Conservation (phyloP, 2,888 invertebrate species). For the Aproaerema taeniolella region DNA sequence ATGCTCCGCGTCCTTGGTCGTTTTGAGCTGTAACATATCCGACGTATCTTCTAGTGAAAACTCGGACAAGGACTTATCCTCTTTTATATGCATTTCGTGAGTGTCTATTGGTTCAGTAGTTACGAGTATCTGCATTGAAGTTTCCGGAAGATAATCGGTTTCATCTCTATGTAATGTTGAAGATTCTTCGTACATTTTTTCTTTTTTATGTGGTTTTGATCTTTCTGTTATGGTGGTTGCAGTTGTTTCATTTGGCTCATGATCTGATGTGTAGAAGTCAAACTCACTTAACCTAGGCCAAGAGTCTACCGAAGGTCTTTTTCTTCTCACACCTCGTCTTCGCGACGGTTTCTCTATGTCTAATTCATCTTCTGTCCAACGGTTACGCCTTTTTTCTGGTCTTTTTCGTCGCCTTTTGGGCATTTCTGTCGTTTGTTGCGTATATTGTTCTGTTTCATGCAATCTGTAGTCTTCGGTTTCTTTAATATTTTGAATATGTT, state of each 20-base stretch:
- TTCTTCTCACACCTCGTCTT: constrained; percentile 51
- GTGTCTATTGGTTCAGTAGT: constrained; percentile 8
- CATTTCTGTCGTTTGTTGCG: constrained; percentile 33
- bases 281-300: constrained; percentile 47
- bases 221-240: background rate
- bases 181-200: background rate
- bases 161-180: background rate
- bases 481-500: constrained; percentile 17
- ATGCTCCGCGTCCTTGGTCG: too few relatives aligned
- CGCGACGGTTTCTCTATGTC: constrained; percentile 46
- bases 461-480: too few relatives aligned
- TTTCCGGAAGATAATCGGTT: background rate
- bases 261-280: constrained; percentile 23
- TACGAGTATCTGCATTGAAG: background rate
- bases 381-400: constrained; percentile 40
- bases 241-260: background rate
- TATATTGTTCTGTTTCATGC: constrained; percentile 34
- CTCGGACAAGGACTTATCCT: constrained; percentile 51
- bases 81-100: constrained; percentile 18
- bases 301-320: constrained; percentile 33
- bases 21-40: too few relatives aligned
- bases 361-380: constrained; percentile 55
- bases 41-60: constrained; percentile 40
- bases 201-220: background rate
- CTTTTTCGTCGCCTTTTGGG: constrained; percentile 50